Evolutionary conservation across 2,113 vertebrate genomes (phyloP).

Genomic region (Talpa occidentalis): DNA sequence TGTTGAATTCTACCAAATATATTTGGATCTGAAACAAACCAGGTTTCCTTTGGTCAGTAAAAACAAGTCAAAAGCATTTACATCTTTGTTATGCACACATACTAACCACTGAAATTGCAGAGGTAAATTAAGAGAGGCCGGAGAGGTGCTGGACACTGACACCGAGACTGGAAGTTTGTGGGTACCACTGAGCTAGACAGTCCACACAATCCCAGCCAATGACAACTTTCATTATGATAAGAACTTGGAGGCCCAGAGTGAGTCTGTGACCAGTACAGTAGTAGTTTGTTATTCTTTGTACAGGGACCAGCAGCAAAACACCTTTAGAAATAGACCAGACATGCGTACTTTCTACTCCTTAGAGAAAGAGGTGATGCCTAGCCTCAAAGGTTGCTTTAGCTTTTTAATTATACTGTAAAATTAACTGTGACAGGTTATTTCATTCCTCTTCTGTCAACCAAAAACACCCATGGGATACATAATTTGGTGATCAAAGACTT

Average conservation of each 20-base stretch:
- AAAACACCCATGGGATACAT: slow-evolving; percentile 37
- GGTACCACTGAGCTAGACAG: background rate
- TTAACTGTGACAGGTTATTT: slow-evolving; percentile 48
- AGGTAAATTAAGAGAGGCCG: background rate
- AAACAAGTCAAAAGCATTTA: background rate
- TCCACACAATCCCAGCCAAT: background rate
- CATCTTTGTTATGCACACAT: background rate
- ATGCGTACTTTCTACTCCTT: slow-evolving; percentile 10
- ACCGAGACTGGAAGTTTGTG: background rate
- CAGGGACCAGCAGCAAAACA: background rate
- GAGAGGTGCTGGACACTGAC: background rate
- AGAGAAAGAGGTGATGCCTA: background rate
- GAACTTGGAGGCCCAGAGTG: background rate
- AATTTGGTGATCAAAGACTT: slow-evolving; percentile 64
- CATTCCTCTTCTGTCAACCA: slow-evolving; percentile 50
- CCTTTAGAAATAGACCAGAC: background rate
- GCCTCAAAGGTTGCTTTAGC: background rate
- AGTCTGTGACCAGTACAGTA: background rate
- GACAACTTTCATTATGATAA: background rate
- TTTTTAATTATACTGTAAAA: slow-evolving; percentile 60
- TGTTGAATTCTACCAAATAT: background rate
- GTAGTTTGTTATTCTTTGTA: slow-evolving; percentile 18
- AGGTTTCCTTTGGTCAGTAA: background rate
- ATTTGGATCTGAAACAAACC: background rate
- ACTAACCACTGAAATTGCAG: background rate